These are phyloP conservation scores for Stenodera caucasica DNA, from an alignment of 2,888 invertebrate species.

Conservation along the genomic window DNA sequence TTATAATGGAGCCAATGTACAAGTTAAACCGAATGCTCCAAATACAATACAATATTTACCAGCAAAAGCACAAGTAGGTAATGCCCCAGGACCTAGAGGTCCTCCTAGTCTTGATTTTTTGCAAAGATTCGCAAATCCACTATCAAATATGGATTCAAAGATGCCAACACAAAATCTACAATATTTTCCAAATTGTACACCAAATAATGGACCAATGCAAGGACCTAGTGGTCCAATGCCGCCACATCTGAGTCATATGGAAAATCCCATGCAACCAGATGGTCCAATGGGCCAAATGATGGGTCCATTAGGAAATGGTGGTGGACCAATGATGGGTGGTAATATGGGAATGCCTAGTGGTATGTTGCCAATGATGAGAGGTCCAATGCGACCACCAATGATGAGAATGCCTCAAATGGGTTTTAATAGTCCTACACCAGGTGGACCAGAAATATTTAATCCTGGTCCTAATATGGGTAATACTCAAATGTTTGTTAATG, in stretches of 20 bases:
- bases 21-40: slow-evolving; percentile 94
- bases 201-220: slow-evolving; percentile 58
- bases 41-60: slow-evolving; percentile 98
- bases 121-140: slow-evolving; percentile 84
- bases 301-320: slow-evolving; percentile 45
- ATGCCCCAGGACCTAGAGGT: slow-evolving; percentile 76
- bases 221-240: slow-evolving; percentile 52
- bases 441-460: slow-evolving; percentile 51
- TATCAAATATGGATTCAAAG: slow-evolving; percentile 70
- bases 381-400: slow-evolving; percentile 55
- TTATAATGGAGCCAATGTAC: slow-evolving; percentile 79
- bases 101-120: slow-evolving; percentile 89
- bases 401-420: slow-evolving; percentile 52
- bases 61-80: slow-evolving; percentile 83
- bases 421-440: slow-evolving; percentile 48
- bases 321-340: slow-evolving; percentile 52
- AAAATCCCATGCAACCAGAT: slow-evolving; percentile 50
- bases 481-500: slow-evolving; percentile 63
- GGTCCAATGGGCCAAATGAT: slow-evolving; percentile 59
- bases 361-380: slow-evolving; percentile 54
- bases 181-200: slow-evolving; percentile 70
- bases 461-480: slow-evolving; percentile 53
- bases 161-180: slow-evolving; percentile 70
- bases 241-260: slow-evolving; percentile 57
- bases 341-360: slow-evolving; percentile 54